Evolutionary conservation across 2,113 vertebrate species (phyloP), one percentile per base, ranked within the genome.

Genomic region (Rousettus leschenaultii): DNA sequence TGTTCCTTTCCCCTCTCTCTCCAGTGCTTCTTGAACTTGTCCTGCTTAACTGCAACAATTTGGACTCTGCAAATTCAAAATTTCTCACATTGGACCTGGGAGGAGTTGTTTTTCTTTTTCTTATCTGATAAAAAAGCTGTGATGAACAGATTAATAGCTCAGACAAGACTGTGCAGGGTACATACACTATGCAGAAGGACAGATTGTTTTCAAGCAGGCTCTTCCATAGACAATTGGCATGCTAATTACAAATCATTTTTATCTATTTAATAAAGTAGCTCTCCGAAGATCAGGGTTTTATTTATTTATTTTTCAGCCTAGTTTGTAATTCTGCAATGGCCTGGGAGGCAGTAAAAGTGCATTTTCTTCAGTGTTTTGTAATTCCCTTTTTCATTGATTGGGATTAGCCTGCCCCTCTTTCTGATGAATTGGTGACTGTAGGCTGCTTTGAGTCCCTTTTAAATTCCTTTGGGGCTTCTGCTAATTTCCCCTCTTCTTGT

Each of bases 121-220:
- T 48, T 59, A 22, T 79, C 45, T 91, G 95, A 93, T 95, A 66
- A 83, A 92, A 97, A 97, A 92, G 43, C 51, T 75, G 57, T 0
- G 28, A 89, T 48, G 89, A 84, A 19, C 68, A 86, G 95, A 97
- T 91, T 45, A 82, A 78, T 82, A 59, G 85, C 79, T 92, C 79
- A 61, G 94, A 94, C 18, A 66, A 71, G 71, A 88, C 19, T 53
- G 68, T 14, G 5, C n/a, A 9, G 82, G 65, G 19, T 21, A 21
- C 57, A 4, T 18, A 22, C 1, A 28, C n/a, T 19, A 3, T 0
- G 9, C 38, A 38, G 91, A 85, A 93, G 86, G 89, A 74, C 86
- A 79, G 80, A 38, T 6, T 88, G 59, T 61, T 43, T 94, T 48
- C n/a, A 5, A 6, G 79, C 22, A 35, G 79, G 28, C n/a, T 79